Conservation (phyloP, 2,113 vertebrate species). For the Psophia crepitans region DNA sequence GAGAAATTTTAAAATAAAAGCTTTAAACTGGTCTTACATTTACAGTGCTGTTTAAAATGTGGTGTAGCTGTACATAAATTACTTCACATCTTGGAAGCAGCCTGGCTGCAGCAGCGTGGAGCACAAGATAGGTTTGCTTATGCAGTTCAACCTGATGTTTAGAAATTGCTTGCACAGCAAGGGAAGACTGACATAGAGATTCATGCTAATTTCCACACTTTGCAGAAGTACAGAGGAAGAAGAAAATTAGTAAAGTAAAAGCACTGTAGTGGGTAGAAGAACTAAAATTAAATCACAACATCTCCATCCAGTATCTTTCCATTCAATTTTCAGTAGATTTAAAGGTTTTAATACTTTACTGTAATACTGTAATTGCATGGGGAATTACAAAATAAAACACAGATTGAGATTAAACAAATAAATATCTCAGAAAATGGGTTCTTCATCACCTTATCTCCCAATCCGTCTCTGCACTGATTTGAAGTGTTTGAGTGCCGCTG, state of each 20-base stretch:
- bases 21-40: background rate
- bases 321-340: background rate
- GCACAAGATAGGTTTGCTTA: conserved; percentile 6
- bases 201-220: conserved; percentile 28
- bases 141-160: conserved; percentile 18
- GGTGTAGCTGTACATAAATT: background rate
- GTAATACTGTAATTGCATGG: background rate
- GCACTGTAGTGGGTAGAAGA: background rate
- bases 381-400: background rate
- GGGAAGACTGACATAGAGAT: background rate
- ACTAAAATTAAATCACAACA: background rate
- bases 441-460: background rate
- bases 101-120: background rate
- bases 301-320: background rate
- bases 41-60: background rate
- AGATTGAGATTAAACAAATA: background rate
- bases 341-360: background rate
- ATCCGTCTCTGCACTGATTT: background rate
- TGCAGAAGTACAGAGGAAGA: background rate
- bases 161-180: conserved; percentile 4
- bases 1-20: background rate
- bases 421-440: background rate
- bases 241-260: conserved; percentile 2
- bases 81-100: background rate
- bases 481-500: background rate